Evolutionary conservation across 1,140 invertebrate genomes (phyloP), one percentile per base, ranked within the genome.

Genomic region (Drosophila novamexicana): DNA sequence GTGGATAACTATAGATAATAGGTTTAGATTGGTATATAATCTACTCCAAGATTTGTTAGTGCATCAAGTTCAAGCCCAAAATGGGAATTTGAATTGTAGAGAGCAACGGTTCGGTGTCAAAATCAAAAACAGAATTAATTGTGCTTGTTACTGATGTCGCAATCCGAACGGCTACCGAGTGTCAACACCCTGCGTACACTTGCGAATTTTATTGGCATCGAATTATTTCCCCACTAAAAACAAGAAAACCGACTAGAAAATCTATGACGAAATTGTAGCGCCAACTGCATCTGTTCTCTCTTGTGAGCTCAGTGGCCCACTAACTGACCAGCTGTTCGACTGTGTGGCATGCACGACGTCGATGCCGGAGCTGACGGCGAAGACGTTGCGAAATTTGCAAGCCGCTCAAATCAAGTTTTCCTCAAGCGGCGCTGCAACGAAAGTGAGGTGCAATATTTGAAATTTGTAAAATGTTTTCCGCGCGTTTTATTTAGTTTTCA

Each of bases 401-500:
- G 72, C 73, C 50, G 56, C 82, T 85, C 67, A 80, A 89, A 84
- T 89, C 85, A 84, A 89, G 85, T 90, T 89, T 89, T 84, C 58
- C 58, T 7, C 32, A 66, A 40, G 32, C 69, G 22, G 22, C 52
- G 58, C 64, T 62, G 49, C 50, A 81, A 64, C 64, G 75, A 81
- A 77, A 75, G 77, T 65, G 54, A 76, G 67, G 62, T 64, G 62
- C 53, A 69, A 76, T 74, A 78, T 72, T 80, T 78, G 68, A 65
- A 86, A 86, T 83, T 73, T 73, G 57, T 66, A 62, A 71, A 65
- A 72, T 54, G 45, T 49, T 65, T 79, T 69, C 63, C 54, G 44
- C 54, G 56, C 40, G 56, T 77, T 86, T 72, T 18, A 50, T 59
- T 58, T 49, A 89, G 80, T 86, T 88, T 89, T 78, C 74, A 83